Evolutionary conservation across 2,113 vertebrate species (phyloP).

Genomic region (Mus musculus): GRCm39 chrX:98402001-98402500

Average conservation of each 20-base stretch:
- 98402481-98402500: not conserved
- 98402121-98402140: slow-evolving; percentile 67
- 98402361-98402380: not conserved
- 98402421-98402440: not conserved
- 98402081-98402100: slow-evolving; percentile 80
- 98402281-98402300: not conserved
- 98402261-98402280: not conserved
- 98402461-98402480: not conserved
- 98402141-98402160: not conserved
- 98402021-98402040: slow-evolving; percentile 76
- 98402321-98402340: not conserved
- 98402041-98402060: slow-evolving; percentile 74
- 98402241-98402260: not conserved
- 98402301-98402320: not conserved
- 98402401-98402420: not conserved
- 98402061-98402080: slow-evolving; percentile 80
- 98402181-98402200: slow-evolving; percentile 31
- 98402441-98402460: not conserved
- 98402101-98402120: slow-evolving; percentile 75
- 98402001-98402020: slow-evolving; percentile 81
- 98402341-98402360: not conserved
- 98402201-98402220: not conserved
- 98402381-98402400: not conserved
- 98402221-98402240: not conserved
- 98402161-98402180: not conserved